These are phyloP conservation scores for Cebus imitator DNA, from an alignment of 2,113 vertebrate species.

Conservation along the genomic window DNA sequence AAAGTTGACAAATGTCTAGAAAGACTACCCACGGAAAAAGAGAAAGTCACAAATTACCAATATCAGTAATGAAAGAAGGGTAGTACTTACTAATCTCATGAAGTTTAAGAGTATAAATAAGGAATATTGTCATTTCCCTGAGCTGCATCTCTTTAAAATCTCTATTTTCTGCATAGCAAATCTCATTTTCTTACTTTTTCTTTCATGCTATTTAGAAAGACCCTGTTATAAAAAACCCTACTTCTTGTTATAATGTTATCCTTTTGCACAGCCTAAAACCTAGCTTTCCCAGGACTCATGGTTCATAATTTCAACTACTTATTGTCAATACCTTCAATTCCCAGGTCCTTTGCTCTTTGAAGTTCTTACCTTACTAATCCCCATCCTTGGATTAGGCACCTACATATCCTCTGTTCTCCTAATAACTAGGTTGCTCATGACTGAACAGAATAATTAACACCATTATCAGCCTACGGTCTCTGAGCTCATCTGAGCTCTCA, in stretches of 20 bases:
- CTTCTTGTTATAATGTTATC: background rate
- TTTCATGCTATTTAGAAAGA: background rate
- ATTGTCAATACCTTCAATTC: background rate
- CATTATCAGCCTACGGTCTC: background rate
- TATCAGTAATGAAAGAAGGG: background rate
- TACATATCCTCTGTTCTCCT: background rate
- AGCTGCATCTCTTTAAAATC: background rate
- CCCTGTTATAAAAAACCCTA: background rate
- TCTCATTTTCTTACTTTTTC: background rate
- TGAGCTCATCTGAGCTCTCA: background rate
- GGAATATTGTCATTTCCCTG: background rate
- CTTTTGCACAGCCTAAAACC: background rate
- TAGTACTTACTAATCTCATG: background rate
- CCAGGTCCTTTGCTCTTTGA: background rate
- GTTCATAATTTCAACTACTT: background rate
- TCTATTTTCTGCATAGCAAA: background rate
- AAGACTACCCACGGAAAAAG: background rate
- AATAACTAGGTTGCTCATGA: background rate
- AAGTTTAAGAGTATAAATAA: background rate
- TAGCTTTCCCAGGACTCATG: accelerated
- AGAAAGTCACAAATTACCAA: background rate
- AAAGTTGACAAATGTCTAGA: background rate
- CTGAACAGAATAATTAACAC: background rate
- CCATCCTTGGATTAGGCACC: background rate
- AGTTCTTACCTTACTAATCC: background rate